Percentiles rank a stretch among this genome's conserved stretches.
Conservation (phyloP, 2,797 vertebrate species). For the Lepilemur septentrionalis region DNA sequence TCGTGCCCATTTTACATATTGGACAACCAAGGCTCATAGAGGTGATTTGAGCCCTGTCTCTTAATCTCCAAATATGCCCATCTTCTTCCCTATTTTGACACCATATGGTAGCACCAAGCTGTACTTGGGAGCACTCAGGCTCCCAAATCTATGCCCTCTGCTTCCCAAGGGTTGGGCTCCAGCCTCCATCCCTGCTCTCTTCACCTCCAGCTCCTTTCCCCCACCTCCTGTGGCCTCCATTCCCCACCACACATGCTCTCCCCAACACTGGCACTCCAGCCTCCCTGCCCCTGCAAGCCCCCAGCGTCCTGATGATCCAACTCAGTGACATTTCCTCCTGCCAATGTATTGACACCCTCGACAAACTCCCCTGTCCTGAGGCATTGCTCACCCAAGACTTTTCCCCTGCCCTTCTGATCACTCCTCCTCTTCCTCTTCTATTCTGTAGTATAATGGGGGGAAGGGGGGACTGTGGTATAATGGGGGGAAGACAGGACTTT, state of each 20-base stretch:
- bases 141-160: neutral
- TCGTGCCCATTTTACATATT: neutral
- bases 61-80: neutral
- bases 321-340: neutral
- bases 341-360: neutral
- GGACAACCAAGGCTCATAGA: neutral
- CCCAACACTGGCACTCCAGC: neutral
- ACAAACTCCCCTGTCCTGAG: neutral
- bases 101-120: neutral
- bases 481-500: rapidly evolving
- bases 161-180: neutral
- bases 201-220: neutral
- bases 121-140: too few species aligned
- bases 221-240: neutral
- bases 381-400: rapidly evolving
- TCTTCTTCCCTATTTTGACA: neutral
- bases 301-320: neutral
- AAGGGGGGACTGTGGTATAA: too few species aligned
- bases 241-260: neutral
- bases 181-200: neutral
- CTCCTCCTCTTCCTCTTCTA: neutral
- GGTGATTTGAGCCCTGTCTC: neutral
- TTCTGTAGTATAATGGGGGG: neutral
- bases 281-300: neutral
- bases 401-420: neutral